Evolutionary conservation across 2,113 vertebrate species (phyloP).

Genomic region (Eidolon helvum): DNA sequence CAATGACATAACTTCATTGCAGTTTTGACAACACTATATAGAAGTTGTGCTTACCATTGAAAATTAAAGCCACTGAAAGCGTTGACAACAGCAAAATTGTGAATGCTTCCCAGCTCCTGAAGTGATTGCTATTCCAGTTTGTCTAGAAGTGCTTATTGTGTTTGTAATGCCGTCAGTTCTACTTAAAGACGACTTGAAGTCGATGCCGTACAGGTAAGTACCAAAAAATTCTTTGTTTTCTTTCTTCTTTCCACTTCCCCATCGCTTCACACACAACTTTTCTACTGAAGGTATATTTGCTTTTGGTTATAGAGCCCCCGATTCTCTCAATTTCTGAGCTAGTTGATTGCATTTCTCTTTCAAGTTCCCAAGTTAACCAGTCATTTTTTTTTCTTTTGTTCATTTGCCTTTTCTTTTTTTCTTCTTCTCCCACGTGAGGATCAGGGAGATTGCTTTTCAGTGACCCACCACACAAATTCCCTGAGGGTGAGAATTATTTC

Average conservation of each 20-base stretch:
- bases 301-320: slow-evolving; percentile 53
- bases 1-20: slow-evolving; percentile 90
- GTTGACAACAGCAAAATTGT: slow-evolving; percentile 89
- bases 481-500: not conserved
- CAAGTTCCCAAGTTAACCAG: slow-evolving; percentile 53
- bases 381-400: slow-evolving; percentile 13
- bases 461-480: not conserved
- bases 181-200: slow-evolving; percentile 86
- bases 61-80: slow-evolving; percentile 89
- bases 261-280: slow-evolving; percentile 29
- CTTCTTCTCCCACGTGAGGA: not conserved
- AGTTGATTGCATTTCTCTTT: slow-evolving; percentile 72
- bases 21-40: slow-evolving; percentile 87
- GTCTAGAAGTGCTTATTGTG: slow-evolving; percentile 89
- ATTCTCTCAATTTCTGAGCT: slow-evolving; percentile 62
- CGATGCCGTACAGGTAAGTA: slow-evolving; percentile 80
- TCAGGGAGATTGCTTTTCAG: not conserved
- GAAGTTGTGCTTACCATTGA: slow-evolving; percentile 89
- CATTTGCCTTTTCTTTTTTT: slow-evolving; percentile 14
- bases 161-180: slow-evolving; percentile 89
- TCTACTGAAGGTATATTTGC: slow-evolving; percentile 52
- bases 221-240: slow-evolving; percentile 75
- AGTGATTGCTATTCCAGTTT: slow-evolving; percentile 90
- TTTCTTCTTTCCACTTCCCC: slow-evolving; percentile 60
- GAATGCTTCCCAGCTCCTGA: slow-evolving; percentile 84